Percentiles rank a stretch among this genome's conserved stretches.
These are phyloP conservation scores for Hoplostethus mediterraneus DNA, from an alignment of 2,797 vertebrate genomes.

Conservation along the genomic window DNA sequence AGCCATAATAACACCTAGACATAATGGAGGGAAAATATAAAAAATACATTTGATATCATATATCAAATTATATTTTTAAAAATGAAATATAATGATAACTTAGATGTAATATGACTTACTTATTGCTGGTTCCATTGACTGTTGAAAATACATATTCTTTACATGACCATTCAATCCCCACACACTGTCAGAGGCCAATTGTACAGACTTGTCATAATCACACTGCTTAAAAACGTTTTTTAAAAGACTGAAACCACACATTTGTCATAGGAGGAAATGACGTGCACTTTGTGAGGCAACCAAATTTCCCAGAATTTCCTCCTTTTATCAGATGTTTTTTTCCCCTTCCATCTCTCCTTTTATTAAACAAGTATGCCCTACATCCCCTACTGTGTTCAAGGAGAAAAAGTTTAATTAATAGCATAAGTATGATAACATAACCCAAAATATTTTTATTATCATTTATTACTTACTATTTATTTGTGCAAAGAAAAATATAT, in stretches of 20 bases:
- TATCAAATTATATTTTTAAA: neutral
- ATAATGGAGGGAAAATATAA: neutral
- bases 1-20: conserved; percentile 7
- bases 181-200: conserved; percentile 72
- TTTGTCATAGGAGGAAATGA: conserved; percentile 87
- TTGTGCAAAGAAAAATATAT: conserved; percentile 11
- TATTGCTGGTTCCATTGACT: conserved; percentile 72
- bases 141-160: conserved; percentile 80
- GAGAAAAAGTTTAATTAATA: conserved; percentile 19
- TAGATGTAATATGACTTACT: conserved; percentile 74
- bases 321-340: conserved; percentile 53
- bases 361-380: conserved; percentile 17
- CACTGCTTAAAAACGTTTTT: conserved; percentile 80
- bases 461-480: conserved; percentile 21
- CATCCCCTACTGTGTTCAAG: conserved; percentile 17
- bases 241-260: conserved; percentile 82
- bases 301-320: conserved; percentile 85
- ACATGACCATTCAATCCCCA: conserved; percentile 85
- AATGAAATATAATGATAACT: neutral
- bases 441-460: conserved; percentile 5
- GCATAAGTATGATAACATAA: neutral
- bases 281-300: conserved; percentile 83
- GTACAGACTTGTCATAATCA: conserved; percentile 79
- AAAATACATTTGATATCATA: too few relatives aligned
- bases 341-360: conserved; percentile 29